phyloP scores from a whole-genome alignment of 2,888 invertebrate genomes.

The Tachina fera region DNA sequence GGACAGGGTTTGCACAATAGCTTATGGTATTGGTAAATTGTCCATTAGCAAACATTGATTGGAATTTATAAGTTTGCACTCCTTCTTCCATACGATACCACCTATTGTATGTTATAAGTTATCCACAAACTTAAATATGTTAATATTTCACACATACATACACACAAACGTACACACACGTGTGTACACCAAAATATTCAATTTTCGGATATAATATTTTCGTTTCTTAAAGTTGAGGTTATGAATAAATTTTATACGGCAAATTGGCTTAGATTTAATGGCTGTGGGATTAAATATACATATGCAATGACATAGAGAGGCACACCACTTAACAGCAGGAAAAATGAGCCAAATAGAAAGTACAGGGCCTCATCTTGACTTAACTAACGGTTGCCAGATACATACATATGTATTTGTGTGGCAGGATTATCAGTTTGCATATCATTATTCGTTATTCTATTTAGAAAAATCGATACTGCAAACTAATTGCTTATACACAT shows the following conservation, averaged over 20 bases:
- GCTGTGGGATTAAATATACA: constrained; percentile 62
- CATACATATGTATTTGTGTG: constrained; percentile 1
- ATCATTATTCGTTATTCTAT: constrained; percentile 61
- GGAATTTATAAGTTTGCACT: constrained; percentile 67
- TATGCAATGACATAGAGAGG: constrained; percentile 16
- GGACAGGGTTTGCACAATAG: constrained; percentile 58
- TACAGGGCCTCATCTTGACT: constrained; percentile 3
- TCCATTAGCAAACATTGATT: constrained; percentile 71
- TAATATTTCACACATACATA: neutral
- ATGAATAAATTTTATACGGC: constrained; percentile 67
- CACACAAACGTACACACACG: neutral
- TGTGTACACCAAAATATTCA: neutral
- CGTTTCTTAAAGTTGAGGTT: constrained; percentile 46
- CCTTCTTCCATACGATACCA: neutral
- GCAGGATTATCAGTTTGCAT: constrained; percentile 68
- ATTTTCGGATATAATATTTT: constrained; percentile 30
- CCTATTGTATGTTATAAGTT: constrained; percentile 22
- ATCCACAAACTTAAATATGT: too few relatives aligned
- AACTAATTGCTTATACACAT: constrained; percentile 74
- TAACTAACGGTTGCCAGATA: constrained; percentile 5
- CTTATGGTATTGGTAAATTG: constrained; percentile 65
- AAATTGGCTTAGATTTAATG: constrained; percentile 67
- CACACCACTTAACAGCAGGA: constrained; percentile 2
- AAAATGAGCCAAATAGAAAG: neutral
- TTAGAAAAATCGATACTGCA: constrained; percentile 57